Evolutionary conservation across 2,113 vertebrate species (phyloP).

Genomic region (Calyptommatus sinebrachiatus): DNA sequence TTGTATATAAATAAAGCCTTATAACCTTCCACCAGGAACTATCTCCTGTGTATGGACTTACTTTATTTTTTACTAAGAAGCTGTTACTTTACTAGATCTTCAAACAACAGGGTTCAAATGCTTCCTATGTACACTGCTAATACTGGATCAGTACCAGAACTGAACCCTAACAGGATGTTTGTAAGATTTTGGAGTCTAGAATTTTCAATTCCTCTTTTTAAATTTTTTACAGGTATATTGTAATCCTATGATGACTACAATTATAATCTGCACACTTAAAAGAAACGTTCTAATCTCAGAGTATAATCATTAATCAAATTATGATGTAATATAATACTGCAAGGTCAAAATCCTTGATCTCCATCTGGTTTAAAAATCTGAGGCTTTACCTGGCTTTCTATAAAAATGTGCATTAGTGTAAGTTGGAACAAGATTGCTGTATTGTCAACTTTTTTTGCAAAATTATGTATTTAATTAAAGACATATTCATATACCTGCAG

Average conservation of each 20-base stretch:
- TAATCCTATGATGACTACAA: too few species aligned
- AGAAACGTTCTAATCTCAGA: neutral
- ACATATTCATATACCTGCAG: constrained; percentile 79
- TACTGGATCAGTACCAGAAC: too few species aligned
- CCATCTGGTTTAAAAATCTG: neutral
- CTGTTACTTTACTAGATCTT: too few species aligned
- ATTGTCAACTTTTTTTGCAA: neutral
- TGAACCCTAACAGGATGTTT: neutral
- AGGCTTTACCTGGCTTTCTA: neutral
- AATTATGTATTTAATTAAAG: neutral
- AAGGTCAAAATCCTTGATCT: neutral
- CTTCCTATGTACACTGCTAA: too few species aligned
- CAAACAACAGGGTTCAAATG: too few species aligned
- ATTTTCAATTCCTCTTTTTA: neutral
- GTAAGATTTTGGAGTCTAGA: neutral
- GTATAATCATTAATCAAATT: too few species aligned
- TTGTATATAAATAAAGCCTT: too few species aligned
- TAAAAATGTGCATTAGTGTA: neutral
- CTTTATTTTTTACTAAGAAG: too few species aligned
- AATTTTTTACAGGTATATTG: too few species aligned
- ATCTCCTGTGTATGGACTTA: too few species aligned
- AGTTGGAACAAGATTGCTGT: neutral
- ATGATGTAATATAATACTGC: neutral
- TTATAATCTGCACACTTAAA: neutral
- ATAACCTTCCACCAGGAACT: too few species aligned